Percentiles rank a stretch among this genome's conserved stretches.
Evolutionary conservation across 1,140 invertebrate genomes (phyloP).

Genomic region (Drosophila navojoa): DNA sequence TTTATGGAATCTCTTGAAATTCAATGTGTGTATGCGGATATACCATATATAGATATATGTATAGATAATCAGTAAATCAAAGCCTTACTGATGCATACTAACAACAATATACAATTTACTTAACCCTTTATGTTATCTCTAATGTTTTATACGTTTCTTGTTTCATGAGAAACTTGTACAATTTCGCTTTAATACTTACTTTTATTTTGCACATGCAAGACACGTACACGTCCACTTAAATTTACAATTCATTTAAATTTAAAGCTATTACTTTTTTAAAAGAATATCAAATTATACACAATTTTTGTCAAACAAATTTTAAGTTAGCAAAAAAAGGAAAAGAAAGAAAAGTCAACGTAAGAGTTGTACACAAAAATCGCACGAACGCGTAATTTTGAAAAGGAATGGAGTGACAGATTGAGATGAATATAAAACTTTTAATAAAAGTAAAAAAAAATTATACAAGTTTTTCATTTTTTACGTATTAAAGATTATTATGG

Average conservation of each 20-base stretch:
- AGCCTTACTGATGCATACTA: constrained; percentile 51
- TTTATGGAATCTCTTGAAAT: constrained; percentile 48
- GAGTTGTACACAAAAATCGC: constrained; percentile 49
- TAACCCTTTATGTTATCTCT: constrained; percentile 41
- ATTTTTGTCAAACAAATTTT: constrained; percentile 61
- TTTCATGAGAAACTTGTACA: constrained; percentile 57
- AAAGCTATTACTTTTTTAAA: constrained; percentile 78
- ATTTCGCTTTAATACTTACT: constrained; percentile 73
- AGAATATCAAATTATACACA: constrained; percentile 28
- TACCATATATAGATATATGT: not conserved
- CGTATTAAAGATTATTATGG: no score
- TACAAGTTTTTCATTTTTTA: not conserved
- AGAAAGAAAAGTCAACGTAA: constrained; percentile 25
- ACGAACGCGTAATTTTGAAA: constrained; percentile 60
- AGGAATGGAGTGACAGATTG: constrained; percentile 44
- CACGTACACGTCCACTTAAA: constrained; percentile 55
- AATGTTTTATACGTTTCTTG: constrained; percentile 28
- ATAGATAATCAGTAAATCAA: constrained; percentile 22
- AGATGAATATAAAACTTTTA: constrained; percentile 65
- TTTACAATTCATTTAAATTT: constrained; percentile 69
- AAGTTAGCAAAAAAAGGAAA: constrained; percentile 40
- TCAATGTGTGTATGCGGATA: constrained; percentile 17
- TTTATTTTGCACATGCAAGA: constrained; percentile 48
- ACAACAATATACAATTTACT: constrained; percentile 40
- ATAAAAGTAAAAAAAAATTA: constrained; percentile 69